A percentile compares a stretch with the other conserved stretches of the same genome.
These are phyloP conservation scores for Achlya flavicornis DNA, from an alignment of 2,888 invertebrate genomes.

Conservation along the genomic window DNA sequence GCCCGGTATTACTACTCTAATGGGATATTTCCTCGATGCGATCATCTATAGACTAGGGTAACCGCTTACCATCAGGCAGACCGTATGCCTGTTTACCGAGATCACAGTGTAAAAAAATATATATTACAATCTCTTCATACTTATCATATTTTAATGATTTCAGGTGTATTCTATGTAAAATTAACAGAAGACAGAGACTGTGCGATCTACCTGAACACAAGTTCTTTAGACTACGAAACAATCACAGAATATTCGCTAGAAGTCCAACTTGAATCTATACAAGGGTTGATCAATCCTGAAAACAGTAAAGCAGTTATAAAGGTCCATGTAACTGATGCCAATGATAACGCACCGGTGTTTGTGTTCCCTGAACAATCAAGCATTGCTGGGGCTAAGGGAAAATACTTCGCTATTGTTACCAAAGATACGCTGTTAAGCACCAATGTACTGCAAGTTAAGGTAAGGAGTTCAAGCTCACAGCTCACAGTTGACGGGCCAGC, in stretches of 20 bases:
- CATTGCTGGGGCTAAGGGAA: slow-evolving; percentile 84
- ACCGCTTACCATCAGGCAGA: too few relatives aligned
- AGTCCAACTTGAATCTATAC: slow-evolving; percentile 90
- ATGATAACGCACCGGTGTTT: slow-evolving; percentile 95
- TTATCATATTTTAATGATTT: slow-evolving; percentile 31
- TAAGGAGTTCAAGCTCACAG: slow-evolving; percentile 46
- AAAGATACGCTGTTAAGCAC: slow-evolving; percentile 89
- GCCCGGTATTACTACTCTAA: too few relatives aligned
- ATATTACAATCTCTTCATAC: too few relatives aligned
- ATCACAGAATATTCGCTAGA: slow-evolving; percentile 89
- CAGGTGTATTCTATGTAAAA: slow-evolving; percentile 88
- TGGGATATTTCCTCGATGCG: too few relatives aligned
- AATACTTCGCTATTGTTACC: slow-evolving; percentile 92
- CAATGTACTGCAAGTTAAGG: slow-evolving; percentile 90
- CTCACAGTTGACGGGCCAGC: too few relatives aligned
- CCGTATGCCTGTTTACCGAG: too few relatives aligned
- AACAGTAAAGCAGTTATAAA: slow-evolving; percentile 89
- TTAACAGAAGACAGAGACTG: slow-evolving; percentile 93
- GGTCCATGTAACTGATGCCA: slow-evolving; percentile 93
- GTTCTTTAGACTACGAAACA: slow-evolving; percentile 91
- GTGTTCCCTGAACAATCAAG: slow-evolving; percentile 86
- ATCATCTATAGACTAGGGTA: too few relatives aligned
- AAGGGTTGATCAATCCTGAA: slow-evolving; percentile 91
- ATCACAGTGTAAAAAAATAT: background rate
- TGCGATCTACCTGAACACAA: slow-evolving; percentile 88